These are phyloP conservation scores for Amblyraja radiata DNA, from an alignment of 2,797 vertebrate species.

Conservation along the genomic window DNA sequence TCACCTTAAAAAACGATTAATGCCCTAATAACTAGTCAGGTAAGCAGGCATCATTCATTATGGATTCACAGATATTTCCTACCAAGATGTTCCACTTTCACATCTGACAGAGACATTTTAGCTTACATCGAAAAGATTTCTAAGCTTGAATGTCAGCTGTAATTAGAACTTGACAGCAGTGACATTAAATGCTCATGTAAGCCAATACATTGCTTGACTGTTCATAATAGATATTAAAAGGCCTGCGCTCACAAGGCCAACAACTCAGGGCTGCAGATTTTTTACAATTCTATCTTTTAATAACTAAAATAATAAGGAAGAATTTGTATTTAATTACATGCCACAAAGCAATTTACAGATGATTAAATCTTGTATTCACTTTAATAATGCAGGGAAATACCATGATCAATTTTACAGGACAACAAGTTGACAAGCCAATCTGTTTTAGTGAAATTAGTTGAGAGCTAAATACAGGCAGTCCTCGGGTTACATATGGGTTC, in stretches of 20 bases:
- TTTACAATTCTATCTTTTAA: background rate
- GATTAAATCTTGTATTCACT: background rate
- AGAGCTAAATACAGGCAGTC: background rate
- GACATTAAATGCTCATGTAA: background rate
- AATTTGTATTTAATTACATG: background rate
- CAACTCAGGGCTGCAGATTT: background rate
- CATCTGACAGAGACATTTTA: background rate
- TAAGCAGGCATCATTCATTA: background rate
- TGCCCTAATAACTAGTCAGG: background rate
- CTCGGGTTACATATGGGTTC: no score
- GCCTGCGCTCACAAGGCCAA: background rate
- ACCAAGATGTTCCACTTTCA: background rate
- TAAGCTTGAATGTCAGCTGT: background rate
- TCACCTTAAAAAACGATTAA: background rate
- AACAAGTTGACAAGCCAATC: background rate
- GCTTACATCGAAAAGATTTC: background rate
- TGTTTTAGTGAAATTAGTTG: background rate
- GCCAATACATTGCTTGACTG: background rate
- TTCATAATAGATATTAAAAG: background rate
- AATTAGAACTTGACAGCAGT: slow-evolving; percentile 21
- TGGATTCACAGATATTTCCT: background rate
- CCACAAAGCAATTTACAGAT: background rate
- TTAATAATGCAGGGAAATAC: background rate
- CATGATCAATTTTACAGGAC: background rate
- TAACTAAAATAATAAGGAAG: background rate